Evolutionary conservation across 2,113 vertebrate species (phyloP), one percentile per base, ranked within the genome.

Genomic region (Falcunculus frontatus): DNA sequence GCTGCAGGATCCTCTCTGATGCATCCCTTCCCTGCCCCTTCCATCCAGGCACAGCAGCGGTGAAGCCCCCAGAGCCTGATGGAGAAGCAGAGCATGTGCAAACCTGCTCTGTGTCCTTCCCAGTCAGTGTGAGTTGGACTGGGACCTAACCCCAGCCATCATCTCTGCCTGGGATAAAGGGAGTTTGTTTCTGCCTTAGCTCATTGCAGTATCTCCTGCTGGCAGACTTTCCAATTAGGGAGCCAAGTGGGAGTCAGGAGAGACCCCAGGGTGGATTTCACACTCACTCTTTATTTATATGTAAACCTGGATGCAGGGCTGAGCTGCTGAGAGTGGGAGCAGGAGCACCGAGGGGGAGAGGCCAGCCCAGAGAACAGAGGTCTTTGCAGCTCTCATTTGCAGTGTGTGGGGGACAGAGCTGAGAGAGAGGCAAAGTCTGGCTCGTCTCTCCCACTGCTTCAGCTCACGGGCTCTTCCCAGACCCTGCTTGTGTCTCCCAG

Each of bases 221-320:
- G 96, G 95, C 79, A 96, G 92, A n/a, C 60, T 95, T 95, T 95
- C 93, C 95, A 97, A 94, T 94, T 96, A 93, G 90, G 68, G 85
- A 96, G 90, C 87, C 90, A 85, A 93, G 95, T 92, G 93, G 96
- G 93, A 97, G 95, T 93, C 90, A 88, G 93, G 82, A 96, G 95
- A 91, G 95, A 96, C 90, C 95, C 95, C 92, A 97, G 93, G 85
- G 92, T 96, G 88, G 93, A 93, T 97, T 96, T 97, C 92, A 94
- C 93, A 96, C 95, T 96, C 15, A 5, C n/a, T 95, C 90, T 95
- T 89, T 95, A 96, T 90, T 95, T 95, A 92, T 95, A 84, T 81
- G 93, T 96, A 96, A 97, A 95, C 94, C 93, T 94, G 94, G 86
- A 93, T 92, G 64, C 60, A 69, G 93, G 89, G 95, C 90, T 95